Base-by-base conservation (phyloP, 2,888 invertebrate species). In the Panopea generosa region DNA sequence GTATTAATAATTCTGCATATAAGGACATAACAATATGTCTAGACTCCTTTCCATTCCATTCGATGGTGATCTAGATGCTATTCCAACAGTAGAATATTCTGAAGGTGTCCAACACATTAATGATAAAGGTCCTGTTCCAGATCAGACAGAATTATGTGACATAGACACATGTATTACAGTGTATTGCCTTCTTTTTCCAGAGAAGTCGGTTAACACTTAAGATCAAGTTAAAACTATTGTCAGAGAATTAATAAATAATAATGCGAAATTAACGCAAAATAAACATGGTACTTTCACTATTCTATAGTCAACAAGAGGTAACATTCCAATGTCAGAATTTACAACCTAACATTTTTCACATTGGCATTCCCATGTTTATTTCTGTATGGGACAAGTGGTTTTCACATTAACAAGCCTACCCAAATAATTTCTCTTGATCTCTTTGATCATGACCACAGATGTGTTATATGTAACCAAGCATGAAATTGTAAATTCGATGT, bases 351-450 rank as follows among this genome's bases (percentile, higher is more conserved):
- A 85, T 81, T 65, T 65, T 33, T 53, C 81, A 16, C 83, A 84
- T 63, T 22, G 76, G 61, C 70, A 83, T 59, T 67, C 74, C n/a
- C 83, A 86, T 62, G 69, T 81, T 61, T 81, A 80, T 83, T 24
- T 65, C 71, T 16, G 49, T 82, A 1, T 82, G 45, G 45, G 20
- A 16, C 16, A n/a, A 38, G 29, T 18, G 66, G n/a, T 79, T 79
- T 59, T 73, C 79, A 18, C 61, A 52, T 45, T 9, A 45, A 75
- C 38, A 22, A 69, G n/a, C 57, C n/a, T n/a, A n/a, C n/a, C n/a
- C n/a, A n/a, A n/a, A n/a, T n/a, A n/a, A n/a, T n/a, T n/a, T n/a
- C n/a, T n/a, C n/a, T n/a, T n/a, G n/a, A n/a, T n/a, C n/a, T n/a
- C n/a, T n/a, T n/a, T n/a, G n/a, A n/a, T n/a, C n/a, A n/a, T n/a